A percentile compares a stretch with the other conserved stretches of the same genome.
phyloP scores from a whole-genome alignment of 2,113 vertebrate species.

The Centropus unirufus region DNA sequence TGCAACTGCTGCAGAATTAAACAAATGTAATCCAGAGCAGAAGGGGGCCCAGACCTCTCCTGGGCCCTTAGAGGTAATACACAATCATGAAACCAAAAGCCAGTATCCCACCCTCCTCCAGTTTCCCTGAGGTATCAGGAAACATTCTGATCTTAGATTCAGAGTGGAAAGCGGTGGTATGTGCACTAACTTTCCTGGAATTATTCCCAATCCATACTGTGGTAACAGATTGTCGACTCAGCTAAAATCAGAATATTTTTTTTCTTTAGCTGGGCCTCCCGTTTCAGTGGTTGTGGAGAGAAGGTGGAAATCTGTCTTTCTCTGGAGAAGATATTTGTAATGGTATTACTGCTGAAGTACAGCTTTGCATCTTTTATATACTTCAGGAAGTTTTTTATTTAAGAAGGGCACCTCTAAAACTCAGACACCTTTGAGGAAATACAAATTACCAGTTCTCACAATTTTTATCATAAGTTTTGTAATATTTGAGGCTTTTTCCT shows the following conservation, averaged over 20 bases:
- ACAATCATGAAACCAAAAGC: background rate
- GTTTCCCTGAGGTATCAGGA: background rate
- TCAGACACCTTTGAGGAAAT: background rate
- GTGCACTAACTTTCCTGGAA: conserved; percentile 13
- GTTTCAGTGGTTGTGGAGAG: background rate
- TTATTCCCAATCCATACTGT: background rate
- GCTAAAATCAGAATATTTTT: background rate
- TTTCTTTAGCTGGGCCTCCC: background rate
- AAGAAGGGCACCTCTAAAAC: background rate
- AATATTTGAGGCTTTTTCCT: conserved; percentile 34
- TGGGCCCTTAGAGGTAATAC: background rate
- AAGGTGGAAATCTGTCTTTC: background rate
- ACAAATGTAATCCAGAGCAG: background rate
- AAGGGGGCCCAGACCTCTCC: background rate
- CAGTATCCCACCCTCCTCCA: background rate
- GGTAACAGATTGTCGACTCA: background rate
- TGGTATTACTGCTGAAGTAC: background rate
- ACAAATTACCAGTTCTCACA: background rate
- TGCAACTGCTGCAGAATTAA: background rate
- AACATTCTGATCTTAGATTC: background rate
- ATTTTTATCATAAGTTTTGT: background rate
- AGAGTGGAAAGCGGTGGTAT: conserved; percentile 1
- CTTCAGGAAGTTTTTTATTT: background rate
- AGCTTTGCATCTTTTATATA: background rate
- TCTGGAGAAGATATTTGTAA: background rate